Evolutionary conservation across 2,797 vertebrate genomes (phyloP).

Genomic region (Anolis apletophallus): DNA sequence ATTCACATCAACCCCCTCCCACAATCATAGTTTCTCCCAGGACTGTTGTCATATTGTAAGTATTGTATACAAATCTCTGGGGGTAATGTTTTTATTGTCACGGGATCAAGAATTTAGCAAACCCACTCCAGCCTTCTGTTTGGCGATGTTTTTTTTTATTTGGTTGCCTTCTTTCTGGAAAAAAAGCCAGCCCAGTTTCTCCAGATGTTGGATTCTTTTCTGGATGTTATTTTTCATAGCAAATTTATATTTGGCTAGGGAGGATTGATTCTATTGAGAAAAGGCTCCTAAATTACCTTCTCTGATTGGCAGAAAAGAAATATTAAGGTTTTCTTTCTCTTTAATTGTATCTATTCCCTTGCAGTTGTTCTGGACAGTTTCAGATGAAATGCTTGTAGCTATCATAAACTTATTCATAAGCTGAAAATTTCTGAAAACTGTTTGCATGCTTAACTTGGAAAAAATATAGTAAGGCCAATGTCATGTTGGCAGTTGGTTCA

Average conservation of each 20-base stretch:
- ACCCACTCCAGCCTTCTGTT: background rate
- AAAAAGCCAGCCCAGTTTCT: background rate
- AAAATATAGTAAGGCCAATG: background rate
- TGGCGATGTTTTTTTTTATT: background rate
- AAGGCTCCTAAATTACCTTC: background rate
- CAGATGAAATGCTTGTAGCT: background rate
- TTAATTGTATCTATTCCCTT: background rate
- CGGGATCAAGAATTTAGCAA: background rate
- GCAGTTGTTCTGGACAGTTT: background rate
- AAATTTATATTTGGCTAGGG: background rate
- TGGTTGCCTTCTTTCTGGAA: background rate
- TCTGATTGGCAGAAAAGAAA: background rate
- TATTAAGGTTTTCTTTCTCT: background rate
- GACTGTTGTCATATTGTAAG: background rate
- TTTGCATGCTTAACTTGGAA: background rate
- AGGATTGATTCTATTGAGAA: background rate
- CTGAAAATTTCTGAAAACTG: background rate
- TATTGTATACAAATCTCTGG: background rate
- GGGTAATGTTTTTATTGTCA: background rate
- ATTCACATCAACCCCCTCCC: too few species aligned
- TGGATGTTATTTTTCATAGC: background rate
- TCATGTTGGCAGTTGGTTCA: background rate
- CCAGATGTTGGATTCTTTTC: background rate
- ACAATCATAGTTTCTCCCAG: background rate
- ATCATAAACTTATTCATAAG: background rate